Evolutionary conservation across 2,113 vertebrate genomes (phyloP), one percentile per base, ranked within the genome.

Genomic region (Neolamprologus brichardi): DNA sequence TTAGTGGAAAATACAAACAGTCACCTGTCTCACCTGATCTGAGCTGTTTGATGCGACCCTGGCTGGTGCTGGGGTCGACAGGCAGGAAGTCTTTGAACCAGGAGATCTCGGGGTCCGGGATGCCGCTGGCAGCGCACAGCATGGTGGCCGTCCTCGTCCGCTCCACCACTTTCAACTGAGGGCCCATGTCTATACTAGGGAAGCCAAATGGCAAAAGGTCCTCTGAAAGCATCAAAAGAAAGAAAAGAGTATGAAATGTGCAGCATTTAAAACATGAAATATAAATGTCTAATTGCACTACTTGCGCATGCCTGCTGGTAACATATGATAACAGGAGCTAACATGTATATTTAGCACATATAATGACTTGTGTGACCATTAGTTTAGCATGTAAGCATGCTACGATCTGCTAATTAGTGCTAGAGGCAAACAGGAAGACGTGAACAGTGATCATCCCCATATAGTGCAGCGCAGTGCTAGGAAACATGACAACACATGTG

Each of bases 71-170:
- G 52, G 98, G 98, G 89, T 99, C 98, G 0, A 99, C 97, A 0
- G 99, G 99, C 60, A 99, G 96, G 94, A 99, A 99, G 91, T 99
- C 99, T 91, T 99, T 99, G 87, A 99, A 99, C 99, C 99, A 99
- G 79, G 98, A 98, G 94, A 99, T 99, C 95, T 99, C 98, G 0
- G 99, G 99, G 94, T 99, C 99, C 0, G 98, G 99, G 94, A 98
- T 98, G 5, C 99, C 99, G 0, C 98, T 99, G 95, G 98, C 99
- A 0, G 98, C 98, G 0, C 99, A 99, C 15, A 99, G 97, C 99
- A 99, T 99, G 1, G 98, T 99, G 85, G 99, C 98, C 0, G 98
- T 99, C 37, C 97, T 97, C 0, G 99, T 99, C 1, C 99, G 95
- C 91, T 99, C 99, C 86, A 99, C 99, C 93, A 99, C 99, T 88